Evolutionary conservation across 2,113 vertebrate genomes (phyloP), one percentile per base, ranked within the genome.

Genomic region (Grus americana): DNA sequence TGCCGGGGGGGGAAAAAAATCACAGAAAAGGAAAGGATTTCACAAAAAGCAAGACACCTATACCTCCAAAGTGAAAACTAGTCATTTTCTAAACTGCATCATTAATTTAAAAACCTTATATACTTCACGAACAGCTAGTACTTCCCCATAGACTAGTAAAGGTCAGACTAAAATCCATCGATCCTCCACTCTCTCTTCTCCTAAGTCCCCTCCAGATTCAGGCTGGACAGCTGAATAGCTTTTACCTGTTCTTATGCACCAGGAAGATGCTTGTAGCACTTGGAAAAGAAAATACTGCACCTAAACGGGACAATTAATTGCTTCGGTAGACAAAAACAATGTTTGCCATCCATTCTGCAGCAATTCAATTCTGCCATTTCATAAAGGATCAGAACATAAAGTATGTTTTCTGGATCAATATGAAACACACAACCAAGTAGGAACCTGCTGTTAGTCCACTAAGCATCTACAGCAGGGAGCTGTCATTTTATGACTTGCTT

Each of bases 401-500:
- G 44, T 52, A 65, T 40, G 42, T 95, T 92, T 89, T 52, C 61
- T 71, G 86, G 62, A 94, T 75, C 54, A 76, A 13, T 57, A 73
- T 86, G 71, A 95, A 96, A 95, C 89, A 91, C 63, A 79, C 50
- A 91, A 71, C 62, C 68, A 91, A 94, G 78, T 3, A 92, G 91
- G 62, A 91, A 96, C 90, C 96, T 95, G 91, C 94, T 96, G 92
- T 91, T 96, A 95, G 66, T 47, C 81, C 87, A 87, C 54, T 89
- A 95, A 95, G 84, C 62, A 91, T 58, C 81, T 97, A 61, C 96
- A 96, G 92, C 96, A 86, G 94, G 96, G 95, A 95, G 94, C 67
- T 92, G 96, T 87, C 93, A 63, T 83, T 92, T 91, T 79, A 86
- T 1, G 8, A 68, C 86, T 91, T 79, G 66, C 38, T 95, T 92